Evolutionary conservation across 2,888 invertebrate genomes (phyloP).

Genomic region (Stictocephala bisonia): DNA sequence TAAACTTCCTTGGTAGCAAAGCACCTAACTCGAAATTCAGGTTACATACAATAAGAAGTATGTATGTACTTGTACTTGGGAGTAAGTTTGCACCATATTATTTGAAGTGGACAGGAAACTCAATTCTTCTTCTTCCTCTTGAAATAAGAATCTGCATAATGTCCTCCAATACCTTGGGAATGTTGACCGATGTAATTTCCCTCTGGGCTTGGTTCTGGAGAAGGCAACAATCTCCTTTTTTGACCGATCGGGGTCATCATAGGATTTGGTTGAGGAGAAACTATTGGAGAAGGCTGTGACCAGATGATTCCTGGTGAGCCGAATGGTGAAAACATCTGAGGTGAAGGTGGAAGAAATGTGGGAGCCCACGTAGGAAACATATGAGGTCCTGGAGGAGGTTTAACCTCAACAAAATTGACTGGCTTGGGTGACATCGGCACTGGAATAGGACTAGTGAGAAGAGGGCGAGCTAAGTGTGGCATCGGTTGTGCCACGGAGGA

Average conservation of each 20-base stretch:
- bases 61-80: too few relatives aligned
- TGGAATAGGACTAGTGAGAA: slow-evolving; percentile 54
- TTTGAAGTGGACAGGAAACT: slow-evolving; percentile 6
- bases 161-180: slow-evolving; percentile 68
- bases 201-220: slow-evolving; percentile 67
- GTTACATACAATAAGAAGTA: slow-evolving; percentile 13
- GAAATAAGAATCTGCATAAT: slow-evolving; percentile 67
- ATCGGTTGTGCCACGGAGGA: slow-evolving; percentile 38
- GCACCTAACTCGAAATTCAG: slow-evolving; percentile 16
- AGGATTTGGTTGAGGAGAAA: slow-evolving; percentile 52
- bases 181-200: slow-evolving; percentile 67
- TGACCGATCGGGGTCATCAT: slow-evolving; percentile 62
- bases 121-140: slow-evolving; percentile 63
- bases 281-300: slow-evolving; percentile 55
- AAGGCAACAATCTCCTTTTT: slow-evolving; percentile 65
- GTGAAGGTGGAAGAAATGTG: slow-evolving; percentile 51
- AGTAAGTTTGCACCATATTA: neutral
- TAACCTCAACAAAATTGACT: slow-evolving; percentile 54
- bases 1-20: slow-evolving; percentile 14
- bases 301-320: slow-evolving; percentile 49
- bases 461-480: slow-evolving; percentile 41
- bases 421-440: slow-evolving; percentile 52
- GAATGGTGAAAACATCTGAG: slow-evolving; percentile 51
- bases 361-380: slow-evolving; percentile 50
- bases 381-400: slow-evolving; percentile 44